Evolutionary conservation across 2,888 invertebrate genomes (phyloP), one percentile per base, ranked within the genome.

Genomic region (Chaitophorus viminalis): DNA sequence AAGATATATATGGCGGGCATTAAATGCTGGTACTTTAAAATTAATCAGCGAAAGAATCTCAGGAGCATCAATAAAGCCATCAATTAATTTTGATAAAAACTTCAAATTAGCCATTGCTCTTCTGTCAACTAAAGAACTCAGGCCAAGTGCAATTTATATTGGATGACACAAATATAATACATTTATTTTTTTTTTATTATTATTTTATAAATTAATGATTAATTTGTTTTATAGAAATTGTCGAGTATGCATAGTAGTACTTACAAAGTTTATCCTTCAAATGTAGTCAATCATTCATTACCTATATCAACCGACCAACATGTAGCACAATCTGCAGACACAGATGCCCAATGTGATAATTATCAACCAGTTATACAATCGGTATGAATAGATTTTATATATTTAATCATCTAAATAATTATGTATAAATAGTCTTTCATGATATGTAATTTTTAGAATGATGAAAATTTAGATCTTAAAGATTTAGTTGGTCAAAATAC

Each of bases 181-280:
- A 36, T 36, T 5, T 3, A 3, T 36, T 36, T 36, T 36, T 36
- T 36, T 36, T 5, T 36, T 36, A 6, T 36, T 36, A 36, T 5
- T 81, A 39, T 29, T 78, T 79, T 78, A 36, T 39, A 18, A 54
- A 72, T 87, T 29, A 81, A 65, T 79, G 8, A 21, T 75, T 74
- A 72, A 46, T 84, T 68, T 46, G 33, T 25, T 25, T 72, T 86
- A 31, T 74, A 87, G 87, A 87, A 87, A 75, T 65, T 87, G 39
- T 87, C 87, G 21, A 87, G 87, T 87, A 87, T 87, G 5, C 87
- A 87, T 60, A 86, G 4, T 36, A 86, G 77, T 79, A 79, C 86
- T 1, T 87, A 87, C 31, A 81, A 87, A 81, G 81, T 81, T 65
- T 81, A 74, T 74, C 81, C 72, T 25, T 72, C 87, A n/a, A 87